A percentile compares a stretch with the other conserved stretches of the same genome.
Conservation (phyloP, 2,797 vertebrate genomes). For the Smutsia gigantea region DNA sequence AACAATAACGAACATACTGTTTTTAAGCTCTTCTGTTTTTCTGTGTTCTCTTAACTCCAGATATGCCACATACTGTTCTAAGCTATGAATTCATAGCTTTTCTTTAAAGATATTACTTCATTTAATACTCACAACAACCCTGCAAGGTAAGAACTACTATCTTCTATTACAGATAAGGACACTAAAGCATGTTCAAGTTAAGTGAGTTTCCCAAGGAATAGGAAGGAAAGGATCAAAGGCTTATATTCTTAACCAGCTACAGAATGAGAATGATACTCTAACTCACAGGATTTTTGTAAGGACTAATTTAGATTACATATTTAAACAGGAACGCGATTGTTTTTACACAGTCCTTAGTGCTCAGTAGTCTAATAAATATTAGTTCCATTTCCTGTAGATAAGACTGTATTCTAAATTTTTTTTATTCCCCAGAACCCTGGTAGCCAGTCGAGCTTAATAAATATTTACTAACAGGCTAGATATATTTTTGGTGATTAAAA, state of each 20-base stretch:
- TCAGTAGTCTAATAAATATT: constrained; percentile 32
- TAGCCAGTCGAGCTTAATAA: background rate
- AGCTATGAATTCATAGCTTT: background rate
- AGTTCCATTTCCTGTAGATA: background rate
- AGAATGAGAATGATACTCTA: background rate
- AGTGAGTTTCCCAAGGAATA: constrained; percentile 9
- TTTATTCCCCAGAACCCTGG: constrained; percentile 34
- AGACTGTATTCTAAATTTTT: constrained; percentile 20
- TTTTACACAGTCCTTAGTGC: constrained; percentile 43
- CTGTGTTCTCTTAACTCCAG: background rate
- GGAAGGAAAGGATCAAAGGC: background rate
- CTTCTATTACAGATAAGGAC: background rate
- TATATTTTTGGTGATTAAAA: constrained; percentile 45
- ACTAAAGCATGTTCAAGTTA: constrained; percentile 9
- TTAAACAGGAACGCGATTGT: background rate
- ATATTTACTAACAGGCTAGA: background rate
- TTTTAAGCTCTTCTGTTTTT: background rate
- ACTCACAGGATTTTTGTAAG: constrained; percentile 22
- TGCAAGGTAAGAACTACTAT: background rate
- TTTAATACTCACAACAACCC: constrained; percentile 51
- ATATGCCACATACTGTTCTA: constrained; percentile 2
- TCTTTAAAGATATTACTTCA: background rate
- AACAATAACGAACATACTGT: background rate
- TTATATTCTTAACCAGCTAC: constrained; percentile 21
- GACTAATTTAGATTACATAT: constrained; percentile 21